These are phyloP conservation scores for Drosophila paramelanica DNA, from an alignment of 2,888 invertebrate genomes.

Conservation along the genomic window DNA sequence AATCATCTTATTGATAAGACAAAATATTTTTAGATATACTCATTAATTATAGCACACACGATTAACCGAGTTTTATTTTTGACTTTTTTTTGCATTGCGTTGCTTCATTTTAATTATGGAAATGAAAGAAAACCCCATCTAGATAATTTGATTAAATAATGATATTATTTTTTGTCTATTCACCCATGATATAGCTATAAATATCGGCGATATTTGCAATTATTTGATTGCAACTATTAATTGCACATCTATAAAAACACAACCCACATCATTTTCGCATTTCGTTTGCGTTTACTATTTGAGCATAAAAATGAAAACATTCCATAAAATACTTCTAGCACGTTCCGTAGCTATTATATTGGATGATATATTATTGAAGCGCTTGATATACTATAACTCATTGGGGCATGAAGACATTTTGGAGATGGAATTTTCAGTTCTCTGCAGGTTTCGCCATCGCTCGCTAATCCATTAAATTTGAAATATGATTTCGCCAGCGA, in stretches of 20 bases:
- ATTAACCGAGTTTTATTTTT: no score
- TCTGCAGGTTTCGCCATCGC: slow-evolving; percentile 1
- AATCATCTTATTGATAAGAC: neutral
- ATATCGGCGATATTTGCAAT: no score
- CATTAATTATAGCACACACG: neutral
- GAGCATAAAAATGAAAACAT: slow-evolving; percentile 1
- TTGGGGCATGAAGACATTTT: slow-evolving; percentile 37
- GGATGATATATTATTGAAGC: slow-evolving; percentile 44
- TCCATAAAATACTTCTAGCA: slow-evolving; percentile 23
- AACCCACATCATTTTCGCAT: neutral
- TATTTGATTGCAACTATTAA: slow-evolving; percentile 7
- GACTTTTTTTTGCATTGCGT: no score
- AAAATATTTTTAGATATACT: neutral
- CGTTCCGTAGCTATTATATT: slow-evolving; percentile 30
- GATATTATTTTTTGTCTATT: no score
- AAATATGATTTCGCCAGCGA: slow-evolving; percentile 57
- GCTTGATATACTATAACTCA: slow-evolving; percentile 48
- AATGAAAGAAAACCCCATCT: neutral
- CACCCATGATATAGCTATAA: no score
- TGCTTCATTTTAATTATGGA: no score
- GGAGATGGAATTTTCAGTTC: slow-evolving; percentile 25
- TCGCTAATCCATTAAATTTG: slow-evolving; percentile 69
- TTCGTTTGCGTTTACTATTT: slow-evolving; percentile 8
- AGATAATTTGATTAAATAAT: neutral
- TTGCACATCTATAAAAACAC: neutral